These are phyloP conservation scores for Balanococcus diminutus DNA, from an alignment of 2,888 invertebrate species.

Conservation along the genomic window DNA sequence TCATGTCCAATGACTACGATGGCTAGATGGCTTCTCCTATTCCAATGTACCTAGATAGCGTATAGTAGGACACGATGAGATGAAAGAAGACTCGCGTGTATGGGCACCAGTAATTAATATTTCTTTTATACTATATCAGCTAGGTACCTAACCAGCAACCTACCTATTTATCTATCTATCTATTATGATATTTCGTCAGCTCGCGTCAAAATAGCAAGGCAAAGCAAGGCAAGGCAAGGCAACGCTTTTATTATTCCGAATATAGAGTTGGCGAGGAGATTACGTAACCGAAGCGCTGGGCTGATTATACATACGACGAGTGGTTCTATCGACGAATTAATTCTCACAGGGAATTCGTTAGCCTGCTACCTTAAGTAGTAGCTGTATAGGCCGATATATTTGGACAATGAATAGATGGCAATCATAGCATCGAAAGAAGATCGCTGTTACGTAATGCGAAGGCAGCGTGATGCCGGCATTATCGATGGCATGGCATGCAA, in stretches of 20 bases:
- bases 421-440: constrained; percentile 18
- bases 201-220: neutral
- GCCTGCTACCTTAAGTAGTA: neutral
- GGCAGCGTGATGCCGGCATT: neutral
- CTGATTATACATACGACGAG: neutral
- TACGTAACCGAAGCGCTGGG: neutral
- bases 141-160: too few species aligned
- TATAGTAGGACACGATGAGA: neutral
- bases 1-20: neutral
- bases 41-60: neutral
- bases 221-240: too few species aligned
- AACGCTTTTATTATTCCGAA: neutral
- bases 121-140: neutral
- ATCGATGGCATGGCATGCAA: neutral
- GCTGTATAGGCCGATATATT: neutral
- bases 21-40: neutral
- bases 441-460: neutral
- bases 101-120: neutral
- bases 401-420: constrained; percentile 20
- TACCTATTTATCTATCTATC: neutral
- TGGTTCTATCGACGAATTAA: neutral
- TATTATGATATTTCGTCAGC: neutral
- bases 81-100: neutral
- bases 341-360: constrained; percentile 16
- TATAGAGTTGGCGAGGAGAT: neutral